phyloP scores from a whole-genome alignment of 2,888 invertebrate species.

The Drosophila rellima region DNA sequence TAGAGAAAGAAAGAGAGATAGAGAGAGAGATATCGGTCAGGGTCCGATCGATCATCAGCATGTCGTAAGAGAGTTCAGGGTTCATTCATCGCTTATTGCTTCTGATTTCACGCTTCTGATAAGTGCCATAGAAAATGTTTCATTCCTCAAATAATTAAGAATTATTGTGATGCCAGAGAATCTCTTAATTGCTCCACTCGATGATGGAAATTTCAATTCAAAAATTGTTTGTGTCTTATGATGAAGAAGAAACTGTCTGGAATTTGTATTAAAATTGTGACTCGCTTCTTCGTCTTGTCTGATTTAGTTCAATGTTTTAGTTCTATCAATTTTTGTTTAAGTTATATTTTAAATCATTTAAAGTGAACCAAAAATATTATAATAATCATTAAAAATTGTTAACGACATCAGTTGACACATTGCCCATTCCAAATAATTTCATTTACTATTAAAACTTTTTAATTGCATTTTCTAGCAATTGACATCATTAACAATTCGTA shows the following conservation, averaged over 20 bases:
- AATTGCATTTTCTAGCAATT: not conserved
- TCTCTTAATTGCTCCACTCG: conserved; percentile 22
- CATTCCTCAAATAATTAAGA: conserved; percentile 27
- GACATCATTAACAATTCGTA: not conserved
- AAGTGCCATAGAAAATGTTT: conserved; percentile 32
- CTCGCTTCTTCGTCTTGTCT: not conserved
- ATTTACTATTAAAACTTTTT: not conserved
- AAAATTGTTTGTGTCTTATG: not conserved
- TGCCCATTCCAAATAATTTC: not conserved
- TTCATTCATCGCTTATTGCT: conserved; percentile 47
- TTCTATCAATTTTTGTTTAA: conserved; percentile 23
- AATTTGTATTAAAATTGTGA: conserved; percentile 8
- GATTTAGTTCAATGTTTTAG: conserved; percentile 15
- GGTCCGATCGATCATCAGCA: conserved; percentile 35
- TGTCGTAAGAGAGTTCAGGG: conserved; percentile 54
- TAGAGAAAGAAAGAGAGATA: not conserved
- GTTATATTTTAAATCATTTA: conserved; percentile 12
- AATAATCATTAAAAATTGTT: not conserved
- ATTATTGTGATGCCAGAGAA: conserved; percentile 22
- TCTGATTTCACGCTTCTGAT: conserved; percentile 51
- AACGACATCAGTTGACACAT: conserved; percentile 22
- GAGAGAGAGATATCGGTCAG: conserved; percentile 54
- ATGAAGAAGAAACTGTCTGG: conserved; percentile 1
- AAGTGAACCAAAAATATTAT: conserved; percentile 1
- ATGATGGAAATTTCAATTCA: conserved; percentile 28